Evolutionary conservation across 2,113 vertebrate species (phyloP).

Genomic region (Zootoca vivipara): DNA sequence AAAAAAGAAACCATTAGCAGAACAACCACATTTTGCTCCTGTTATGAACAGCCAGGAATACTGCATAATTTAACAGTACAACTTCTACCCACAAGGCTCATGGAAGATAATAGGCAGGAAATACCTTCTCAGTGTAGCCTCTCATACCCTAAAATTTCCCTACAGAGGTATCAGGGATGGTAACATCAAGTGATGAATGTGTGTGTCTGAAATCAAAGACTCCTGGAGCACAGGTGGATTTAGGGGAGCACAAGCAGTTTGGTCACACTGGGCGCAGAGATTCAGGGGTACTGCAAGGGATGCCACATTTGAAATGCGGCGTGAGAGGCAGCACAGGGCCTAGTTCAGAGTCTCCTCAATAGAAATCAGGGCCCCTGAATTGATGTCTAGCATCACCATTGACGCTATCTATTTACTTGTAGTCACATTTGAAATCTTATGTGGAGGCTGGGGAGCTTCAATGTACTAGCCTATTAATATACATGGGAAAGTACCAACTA

Average conservation of each 20-base stretch:
- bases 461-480: background rate
- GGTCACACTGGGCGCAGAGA: background rate
- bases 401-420: background rate
- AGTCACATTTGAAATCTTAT: background rate
- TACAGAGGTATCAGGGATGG: too few species aligned
- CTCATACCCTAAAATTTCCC: background rate
- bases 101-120: background rate
- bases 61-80: background rate
- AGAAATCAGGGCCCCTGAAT: background rate
- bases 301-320: background rate
- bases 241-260: too few species aligned
- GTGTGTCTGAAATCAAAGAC: background rate
- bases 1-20: background rate
- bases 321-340: too few species aligned
- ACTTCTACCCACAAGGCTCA: background rate
- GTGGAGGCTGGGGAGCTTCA: background rate
- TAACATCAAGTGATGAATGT: background rate
- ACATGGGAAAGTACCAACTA: background rate
- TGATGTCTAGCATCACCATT: background rate
- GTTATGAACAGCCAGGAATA: background rate
- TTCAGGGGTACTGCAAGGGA: background rate
- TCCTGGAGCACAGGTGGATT: background rate
- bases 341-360: background rate
- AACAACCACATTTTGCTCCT: constrained; percentile 16
- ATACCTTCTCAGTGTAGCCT: background rate